These are phyloP conservation scores for Cyanoliseus patagonus DNA, from an alignment of 2,113 vertebrate genomes.

Conservation along the genomic window DNA sequence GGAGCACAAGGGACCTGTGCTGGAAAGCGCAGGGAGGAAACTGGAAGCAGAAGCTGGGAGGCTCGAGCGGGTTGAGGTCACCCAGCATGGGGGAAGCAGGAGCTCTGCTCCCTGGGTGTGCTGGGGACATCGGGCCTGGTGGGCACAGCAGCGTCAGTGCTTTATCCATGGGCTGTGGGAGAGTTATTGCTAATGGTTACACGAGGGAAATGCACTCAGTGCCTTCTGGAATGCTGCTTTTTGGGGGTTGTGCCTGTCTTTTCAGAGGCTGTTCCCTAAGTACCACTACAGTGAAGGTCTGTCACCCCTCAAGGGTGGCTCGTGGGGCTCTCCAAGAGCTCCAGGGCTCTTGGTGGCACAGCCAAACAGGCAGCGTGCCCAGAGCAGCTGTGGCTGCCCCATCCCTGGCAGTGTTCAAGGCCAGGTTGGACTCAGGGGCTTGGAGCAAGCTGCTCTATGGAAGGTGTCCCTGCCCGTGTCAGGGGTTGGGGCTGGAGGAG, in stretches of 20 bases:
- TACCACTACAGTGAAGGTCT: background rate
- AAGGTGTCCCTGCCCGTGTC: fast-evolving
- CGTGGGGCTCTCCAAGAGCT: too few species aligned
- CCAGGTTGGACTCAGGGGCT: background rate
- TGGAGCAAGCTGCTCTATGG: background rate
- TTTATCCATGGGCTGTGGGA: background rate
- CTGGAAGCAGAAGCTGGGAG: background rate
- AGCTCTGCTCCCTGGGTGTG: background rate
- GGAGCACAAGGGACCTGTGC: background rate
- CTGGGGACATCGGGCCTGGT: background rate
- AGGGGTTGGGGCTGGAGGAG: background rate
- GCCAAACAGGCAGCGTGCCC: background rate
- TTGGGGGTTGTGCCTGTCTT: background rate
- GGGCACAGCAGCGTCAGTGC: background rate
- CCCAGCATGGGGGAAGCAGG: background rate
- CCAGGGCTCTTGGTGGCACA: fast-evolving
- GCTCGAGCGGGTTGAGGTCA: background rate
- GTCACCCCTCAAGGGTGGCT: background rate
- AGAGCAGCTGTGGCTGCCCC: background rate
- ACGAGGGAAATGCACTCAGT: fast-evolving
- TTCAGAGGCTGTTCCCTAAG: background rate
- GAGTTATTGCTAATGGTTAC: background rate
- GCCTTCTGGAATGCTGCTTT: background rate
- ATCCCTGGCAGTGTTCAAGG: background rate
- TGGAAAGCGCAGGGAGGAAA: background rate